Percentiles rank a stretch among this genome's conserved stretches.
Evolutionary conservation across 2,797 vertebrate species (phyloP).

Genomic region (Poeciliopsis gracilis): DNA sequence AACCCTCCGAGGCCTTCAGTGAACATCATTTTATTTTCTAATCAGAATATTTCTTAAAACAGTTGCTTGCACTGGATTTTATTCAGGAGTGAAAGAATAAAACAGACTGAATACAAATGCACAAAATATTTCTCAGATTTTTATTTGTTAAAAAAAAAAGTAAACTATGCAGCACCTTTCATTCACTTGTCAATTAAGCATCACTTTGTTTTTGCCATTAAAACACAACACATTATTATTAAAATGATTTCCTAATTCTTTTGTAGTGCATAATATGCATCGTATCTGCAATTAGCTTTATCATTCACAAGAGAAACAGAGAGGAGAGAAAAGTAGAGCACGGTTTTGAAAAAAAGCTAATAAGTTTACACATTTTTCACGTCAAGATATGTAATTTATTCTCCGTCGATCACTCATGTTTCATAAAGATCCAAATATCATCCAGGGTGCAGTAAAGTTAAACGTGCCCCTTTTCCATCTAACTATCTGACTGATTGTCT

Average conservation of each 20-base stretch:
- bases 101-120: not conserved
- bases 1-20: no score
- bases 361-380: slow-evolving; percentile 24
- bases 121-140: not conserved
- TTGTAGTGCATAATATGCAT: not conserved
- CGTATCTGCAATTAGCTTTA: not conserved
- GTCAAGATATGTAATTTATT: slow-evolving; percentile 23
- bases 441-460: slow-evolving; percentile 1
- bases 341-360: slow-evolving; percentile 11
- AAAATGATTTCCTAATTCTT: not conserved
- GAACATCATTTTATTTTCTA: not conserved
- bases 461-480: slow-evolving; percentile 20
- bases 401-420: slow-evolving; percentile 26
- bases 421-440: slow-evolving; percentile 46
- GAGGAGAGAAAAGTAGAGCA: not conserved
- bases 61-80: not conserved
- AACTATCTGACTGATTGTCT: slow-evolving; percentile 16
- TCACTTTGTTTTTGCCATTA: not conserved
- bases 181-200: not conserved
- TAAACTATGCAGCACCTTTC: not conserved
- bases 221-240: not conserved
- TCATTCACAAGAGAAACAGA: not conserved
- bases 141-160: not conserved
- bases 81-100: not conserved
- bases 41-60: not conserved